These are phyloP conservation scores for Penaeus indicus DNA, from an alignment of 1,140 invertebrate genomes.

Conservation along the genomic window DNA sequence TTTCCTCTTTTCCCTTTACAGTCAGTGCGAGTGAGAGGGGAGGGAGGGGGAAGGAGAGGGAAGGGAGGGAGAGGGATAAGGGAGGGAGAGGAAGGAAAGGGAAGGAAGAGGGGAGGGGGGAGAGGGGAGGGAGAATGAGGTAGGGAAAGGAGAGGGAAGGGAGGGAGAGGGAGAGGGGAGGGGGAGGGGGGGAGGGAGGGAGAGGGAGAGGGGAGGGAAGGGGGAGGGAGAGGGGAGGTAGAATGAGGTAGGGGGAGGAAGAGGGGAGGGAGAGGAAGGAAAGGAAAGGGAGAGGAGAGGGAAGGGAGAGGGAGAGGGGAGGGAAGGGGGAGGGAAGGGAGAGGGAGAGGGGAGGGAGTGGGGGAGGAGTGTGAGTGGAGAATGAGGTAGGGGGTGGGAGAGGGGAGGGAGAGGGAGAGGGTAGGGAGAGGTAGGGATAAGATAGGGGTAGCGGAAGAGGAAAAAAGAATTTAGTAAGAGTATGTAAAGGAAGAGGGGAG, in stretches of 20 bases:
- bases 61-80: conserved; percentile 2
- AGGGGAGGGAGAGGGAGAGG: background rate
- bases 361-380: background rate
- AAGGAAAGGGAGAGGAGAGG: too few relatives aligned
- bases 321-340: conserved; percentile 8
- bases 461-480: background rate
- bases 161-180: background rate
- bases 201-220: too few relatives aligned
- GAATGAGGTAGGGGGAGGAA: background rate
- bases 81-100: conserved; percentile 1
- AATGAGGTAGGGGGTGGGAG: background rate
- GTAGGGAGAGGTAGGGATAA: background rate
- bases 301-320: background rate
- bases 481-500: background rate
- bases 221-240: background rate
- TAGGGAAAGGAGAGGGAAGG: background rate
- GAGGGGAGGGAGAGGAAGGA: too few relatives aligned
- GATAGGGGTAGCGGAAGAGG: background rate
- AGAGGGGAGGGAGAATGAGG: background rate
- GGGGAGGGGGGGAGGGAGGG: too few relatives aligned
- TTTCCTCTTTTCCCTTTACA: too few relatives aligned
- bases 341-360: background rate
- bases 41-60: conserved; percentile 1
- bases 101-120: background rate
- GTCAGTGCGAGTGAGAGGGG: background rate